Evolutionary conservation across 2,113 vertebrate species (phyloP).

Genomic region (Otolemur garnettii): DNA sequence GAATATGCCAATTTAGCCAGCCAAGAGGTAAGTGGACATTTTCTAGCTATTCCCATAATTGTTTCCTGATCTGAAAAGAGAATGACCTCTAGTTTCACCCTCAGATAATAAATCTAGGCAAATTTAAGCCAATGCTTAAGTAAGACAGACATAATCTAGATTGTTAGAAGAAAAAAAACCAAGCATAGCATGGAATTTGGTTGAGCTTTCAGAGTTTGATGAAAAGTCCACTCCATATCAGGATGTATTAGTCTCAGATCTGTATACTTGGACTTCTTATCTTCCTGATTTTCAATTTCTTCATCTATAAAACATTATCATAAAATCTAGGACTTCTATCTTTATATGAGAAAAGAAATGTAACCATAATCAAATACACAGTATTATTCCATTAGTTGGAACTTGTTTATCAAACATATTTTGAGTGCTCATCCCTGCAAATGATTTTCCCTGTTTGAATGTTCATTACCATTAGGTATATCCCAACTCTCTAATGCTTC

Average conservation of each 20-base stretch:
- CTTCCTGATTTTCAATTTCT: not conserved
- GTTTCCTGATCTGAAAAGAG: constrained; percentile 42
- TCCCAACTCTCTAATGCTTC: constrained; percentile 29
- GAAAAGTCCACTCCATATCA: not conserved
- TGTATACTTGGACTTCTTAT: not conserved
- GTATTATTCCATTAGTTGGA: not conserved
- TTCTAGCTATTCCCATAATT: not conserved
- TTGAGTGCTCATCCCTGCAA: not conserved
- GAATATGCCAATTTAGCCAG: not conserved
- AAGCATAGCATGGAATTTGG: not conserved
- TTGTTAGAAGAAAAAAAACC: not conserved
- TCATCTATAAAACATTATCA: not conserved
- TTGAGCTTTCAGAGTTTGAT: not conserved
- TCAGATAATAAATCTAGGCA: constrained; percentile 45
- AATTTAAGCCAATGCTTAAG: constrained; percentile 32
- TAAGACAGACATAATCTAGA: not conserved
- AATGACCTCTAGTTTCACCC: constrained; percentile 5
- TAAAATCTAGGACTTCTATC: not conserved
- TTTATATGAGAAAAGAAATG: not conserved
- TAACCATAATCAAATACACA: not conserved
- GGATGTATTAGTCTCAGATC: not conserved
- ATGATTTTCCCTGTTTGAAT: not conserved
- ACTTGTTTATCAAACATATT: constrained; percentile 22
- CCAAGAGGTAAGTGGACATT: not conserved
- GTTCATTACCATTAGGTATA: not conserved